Conservation (phyloP, 1,140 invertebrate genomes). For the Octopus sinensis region DNA sequence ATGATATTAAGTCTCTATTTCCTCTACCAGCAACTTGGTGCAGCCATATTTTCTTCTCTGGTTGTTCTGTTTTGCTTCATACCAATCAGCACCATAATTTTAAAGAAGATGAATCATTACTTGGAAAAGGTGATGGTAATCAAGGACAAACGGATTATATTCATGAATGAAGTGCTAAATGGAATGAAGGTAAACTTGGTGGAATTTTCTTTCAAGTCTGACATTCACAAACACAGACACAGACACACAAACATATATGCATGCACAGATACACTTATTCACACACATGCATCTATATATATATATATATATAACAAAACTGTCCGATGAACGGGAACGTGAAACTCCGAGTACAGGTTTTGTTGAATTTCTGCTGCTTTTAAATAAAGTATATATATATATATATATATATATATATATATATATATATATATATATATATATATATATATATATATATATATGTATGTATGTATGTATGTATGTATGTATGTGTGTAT, state of each 20-base stretch:
- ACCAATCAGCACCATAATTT: constrained; percentile 77
- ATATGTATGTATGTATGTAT: no score
- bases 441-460: no score
- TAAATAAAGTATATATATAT: no score
- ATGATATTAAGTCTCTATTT: constrained; percentile 77
- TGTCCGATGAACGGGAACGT: no score
- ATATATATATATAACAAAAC: no score
- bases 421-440: no score
- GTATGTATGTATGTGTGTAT: not conserved
- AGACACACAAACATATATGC: not conserved
- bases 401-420: no score
- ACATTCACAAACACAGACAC: not conserved
- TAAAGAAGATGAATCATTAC: constrained; percentile 68
- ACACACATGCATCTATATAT: not conserved
- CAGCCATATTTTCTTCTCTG: constrained; percentile 46
- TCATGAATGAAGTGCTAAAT: constrained; percentile 55
- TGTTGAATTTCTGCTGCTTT: no score
- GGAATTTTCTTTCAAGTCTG: not conserved
- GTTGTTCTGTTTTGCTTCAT: constrained; percentile 50
- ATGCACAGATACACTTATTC: not conserved
- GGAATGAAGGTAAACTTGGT: constrained; percentile 61
- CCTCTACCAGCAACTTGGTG: constrained; percentile 71
- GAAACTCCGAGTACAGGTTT: no score
- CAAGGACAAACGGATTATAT: constrained; percentile 61
- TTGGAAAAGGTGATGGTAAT: constrained; percentile 56